phyloP scores from a whole-genome alignment of 1,140 invertebrate genomes.

The Drosophila asahinai region DNA sequence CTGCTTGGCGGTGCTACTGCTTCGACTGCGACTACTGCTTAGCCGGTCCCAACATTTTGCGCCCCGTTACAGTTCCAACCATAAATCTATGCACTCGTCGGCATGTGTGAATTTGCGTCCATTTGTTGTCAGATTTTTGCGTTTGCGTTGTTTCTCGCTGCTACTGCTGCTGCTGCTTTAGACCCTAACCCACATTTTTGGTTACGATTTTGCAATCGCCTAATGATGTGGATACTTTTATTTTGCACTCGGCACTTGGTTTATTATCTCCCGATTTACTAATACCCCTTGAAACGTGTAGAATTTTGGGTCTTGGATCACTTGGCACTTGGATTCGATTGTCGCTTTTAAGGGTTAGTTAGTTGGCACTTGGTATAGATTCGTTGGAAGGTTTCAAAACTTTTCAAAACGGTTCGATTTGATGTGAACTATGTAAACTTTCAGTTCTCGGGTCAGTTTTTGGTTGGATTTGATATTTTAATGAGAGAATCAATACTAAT shows the following conservation, averaged over 20 bases:
- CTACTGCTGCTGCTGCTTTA: constrained; percentile 40
- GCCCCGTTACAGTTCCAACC: constrained; percentile 66
- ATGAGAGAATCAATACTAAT: not conserved
- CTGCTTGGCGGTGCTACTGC: constrained; percentile 2
- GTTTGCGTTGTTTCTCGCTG: constrained; percentile 22
- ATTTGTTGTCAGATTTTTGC: constrained; percentile 61
- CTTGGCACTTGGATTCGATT: constrained; percentile 30
- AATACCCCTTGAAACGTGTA: constrained; percentile 1
- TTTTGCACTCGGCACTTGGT: constrained; percentile 15
- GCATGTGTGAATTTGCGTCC: constrained; percentile 79
- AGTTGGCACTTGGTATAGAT: constrained; percentile 12
- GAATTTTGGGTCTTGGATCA: not conserved
- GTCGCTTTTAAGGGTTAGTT: not conserved
- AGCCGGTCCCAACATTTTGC: constrained; percentile 59
- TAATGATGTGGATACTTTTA: constrained; percentile 28
- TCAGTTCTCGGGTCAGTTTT: not conserved
- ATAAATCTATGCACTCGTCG: constrained; percentile 70
- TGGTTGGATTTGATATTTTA: too few species aligned
- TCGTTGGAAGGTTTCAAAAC: not conserved
- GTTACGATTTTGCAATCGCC: constrained; percentile 49
- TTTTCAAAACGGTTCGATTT: not conserved
- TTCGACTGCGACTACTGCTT: constrained; percentile 8
- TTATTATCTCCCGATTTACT: not conserved
- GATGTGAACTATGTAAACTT: not conserved
- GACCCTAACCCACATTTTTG: constrained; percentile 77